Base-by-base conservation (phyloP, 2,797 vertebrate genomes). In the Remorina albescens region DNA sequence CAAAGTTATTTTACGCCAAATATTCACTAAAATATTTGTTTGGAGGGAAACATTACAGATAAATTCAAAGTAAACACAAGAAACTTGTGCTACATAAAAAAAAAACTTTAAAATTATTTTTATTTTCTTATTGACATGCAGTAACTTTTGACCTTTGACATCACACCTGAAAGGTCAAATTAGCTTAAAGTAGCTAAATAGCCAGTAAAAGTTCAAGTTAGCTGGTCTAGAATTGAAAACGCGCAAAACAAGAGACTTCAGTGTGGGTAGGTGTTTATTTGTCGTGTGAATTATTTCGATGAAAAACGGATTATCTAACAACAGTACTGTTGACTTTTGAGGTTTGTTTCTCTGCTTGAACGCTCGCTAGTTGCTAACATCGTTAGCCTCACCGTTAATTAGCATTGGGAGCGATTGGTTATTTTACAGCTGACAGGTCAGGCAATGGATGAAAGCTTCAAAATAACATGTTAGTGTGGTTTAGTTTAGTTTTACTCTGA, bases 101-200 rank as follows among this genome's bases (percentile, higher is more conserved):
- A 54, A 19, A 12, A 10, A 1, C 8, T 16, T 28, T n/a, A 9
- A 21, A 15, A 18, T 2, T 0, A 8, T 5, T 11, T 42, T 41
- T 18, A 0, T 46, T 19, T 46, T 16, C 6, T 25, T 2, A 8
- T 2, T 11, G 6, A 15, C 18, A 11, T 0, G 1, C 15, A 4
- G 37, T 36, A 19, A 60, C 47, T n/a, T 74, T 66, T 70, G 18
- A 74, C 55, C 55, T 73, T 30, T 71, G 8, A 41, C 46, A 18
- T 1, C 19, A 18, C 6, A 13, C 10, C 16, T 7, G 12, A 15
- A 36, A 13, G 51, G 61, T 67, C 46, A 50, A 1, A 39, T 37
- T 46, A 49, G 59, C 26, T 1, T 6, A 11, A 15, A 28, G 46
- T 19, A 71, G 36, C 41, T 41, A 37, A 0, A 16, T 7, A 44